Percentiles rank a stretch among this genome's conserved stretches.
Evolutionary conservation across 2,797 vertebrate species (phyloP).

Genomic region (Galaxias olidus): DNA sequence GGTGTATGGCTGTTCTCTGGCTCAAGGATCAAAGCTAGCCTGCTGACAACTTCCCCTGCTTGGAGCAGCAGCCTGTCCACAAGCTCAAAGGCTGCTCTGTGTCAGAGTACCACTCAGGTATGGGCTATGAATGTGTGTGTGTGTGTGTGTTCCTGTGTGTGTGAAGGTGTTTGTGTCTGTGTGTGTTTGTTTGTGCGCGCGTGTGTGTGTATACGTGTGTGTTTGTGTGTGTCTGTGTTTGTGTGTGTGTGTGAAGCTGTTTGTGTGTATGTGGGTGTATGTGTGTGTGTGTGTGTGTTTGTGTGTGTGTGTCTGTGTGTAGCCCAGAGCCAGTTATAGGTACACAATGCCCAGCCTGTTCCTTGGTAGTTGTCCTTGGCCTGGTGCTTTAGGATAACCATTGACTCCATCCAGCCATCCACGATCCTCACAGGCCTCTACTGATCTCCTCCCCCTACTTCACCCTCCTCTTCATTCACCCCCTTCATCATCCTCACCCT

Average conservation of each 20-base stretch:
- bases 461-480: no score
- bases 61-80: constrained; percentile 20
- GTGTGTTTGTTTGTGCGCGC: no score
- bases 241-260: no score
- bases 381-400: constrained; percentile 16
- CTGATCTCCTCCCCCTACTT: no score
- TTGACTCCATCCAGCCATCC: constrained; percentile 58
- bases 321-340: constrained; percentile 51
- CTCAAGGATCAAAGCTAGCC: constrained; percentile 40
- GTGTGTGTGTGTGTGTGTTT: no score
- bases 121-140: constrained; percentile 56
- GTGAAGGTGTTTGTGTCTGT: no score
- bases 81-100: constrained; percentile 67
- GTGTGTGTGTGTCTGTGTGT: no score
- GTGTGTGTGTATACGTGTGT: constrained; percentile 29
- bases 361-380: constrained; percentile 69
- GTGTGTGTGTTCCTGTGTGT: constrained; percentile 58
- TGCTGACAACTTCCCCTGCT: constrained; percentile 34
- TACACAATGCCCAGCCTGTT: constrained; percentile 69
- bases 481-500: no score
- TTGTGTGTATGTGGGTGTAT: no score
- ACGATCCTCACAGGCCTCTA: constrained; percentile 23
- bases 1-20: constrained; percentile 17
- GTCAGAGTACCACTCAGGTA: constrained; percentile 38
- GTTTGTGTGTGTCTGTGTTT: no score